A percentile compares a stretch with the other conserved stretches of the same genome.
Evolutionary conservation across 2,888 invertebrate species (phyloP).

Genomic region (Ashinkailepas kermadecensis): DNA sequence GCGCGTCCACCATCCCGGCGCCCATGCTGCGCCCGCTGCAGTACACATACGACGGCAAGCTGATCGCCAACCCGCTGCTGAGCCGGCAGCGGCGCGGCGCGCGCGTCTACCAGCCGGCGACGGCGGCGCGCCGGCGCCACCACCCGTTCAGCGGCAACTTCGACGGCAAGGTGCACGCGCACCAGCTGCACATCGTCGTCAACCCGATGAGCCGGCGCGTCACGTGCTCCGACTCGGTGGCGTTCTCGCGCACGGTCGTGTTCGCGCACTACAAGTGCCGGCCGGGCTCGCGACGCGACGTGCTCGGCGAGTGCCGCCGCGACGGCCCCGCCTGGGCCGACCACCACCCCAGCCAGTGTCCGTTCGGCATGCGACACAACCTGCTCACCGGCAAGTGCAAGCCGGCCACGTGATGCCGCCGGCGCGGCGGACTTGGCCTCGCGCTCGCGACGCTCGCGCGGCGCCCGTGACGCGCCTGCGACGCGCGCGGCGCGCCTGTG

Average conservation of each 20-base stretch:
- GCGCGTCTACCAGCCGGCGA: not conserved
- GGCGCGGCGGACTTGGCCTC: no score
- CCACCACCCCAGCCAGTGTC: not conserved
- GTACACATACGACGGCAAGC: slow-evolving; percentile 4
- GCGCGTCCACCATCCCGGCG: not conserved
- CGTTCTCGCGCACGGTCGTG: not conserved
- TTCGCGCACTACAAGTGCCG: slow-evolving; percentile 11
- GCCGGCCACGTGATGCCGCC: not conserved
- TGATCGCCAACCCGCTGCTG: slow-evolving; percentile 10
- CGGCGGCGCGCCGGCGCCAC: not conserved
- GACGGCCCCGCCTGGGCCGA: not conserved
- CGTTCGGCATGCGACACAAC: not conserved
- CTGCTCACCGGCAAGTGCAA: not conserved
- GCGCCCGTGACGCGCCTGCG: no score
- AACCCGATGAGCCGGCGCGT: not conserved
- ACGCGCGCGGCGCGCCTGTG: not conserved
- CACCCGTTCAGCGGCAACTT: no score
- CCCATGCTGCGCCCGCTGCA: not conserved
- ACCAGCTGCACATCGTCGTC: not conserved
- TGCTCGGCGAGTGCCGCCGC: not conserved
- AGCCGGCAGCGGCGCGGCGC: not conserved
- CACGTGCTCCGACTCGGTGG: not conserved
- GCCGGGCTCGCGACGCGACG: not conserved
- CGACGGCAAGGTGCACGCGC: no score
- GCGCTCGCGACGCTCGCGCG: no score